Base-by-base conservation (phyloP, 1,140 invertebrate species). In the Cyclina sinensis region DNA sequence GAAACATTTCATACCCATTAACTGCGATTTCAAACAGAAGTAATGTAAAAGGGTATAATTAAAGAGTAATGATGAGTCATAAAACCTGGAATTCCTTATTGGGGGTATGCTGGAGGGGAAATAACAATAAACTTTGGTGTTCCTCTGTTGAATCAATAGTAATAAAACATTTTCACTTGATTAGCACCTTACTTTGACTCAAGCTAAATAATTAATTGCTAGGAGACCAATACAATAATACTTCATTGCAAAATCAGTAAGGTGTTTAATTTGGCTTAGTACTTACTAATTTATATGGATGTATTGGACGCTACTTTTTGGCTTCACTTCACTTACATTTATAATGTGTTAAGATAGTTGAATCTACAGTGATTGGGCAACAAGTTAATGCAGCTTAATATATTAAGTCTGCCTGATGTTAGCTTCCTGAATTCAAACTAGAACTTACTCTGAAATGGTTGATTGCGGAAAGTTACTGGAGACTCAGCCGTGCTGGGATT, bases 131-230 rank as follows among this genome's bases (percentile, higher is more conserved):
- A 39, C 27, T 24, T 62, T 81, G 79, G 62, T 62, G 65, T 70
- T 54, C 59, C 1, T 43, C 57, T n/a, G 0, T 51, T 43, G 37
- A 62, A 59, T 81, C 79, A 81, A 81, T 81, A 62, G 54, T 30
- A 81, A 59, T 59, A 37, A 62, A 81, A 43, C 30, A 39, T 81
- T 81, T 43, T 46, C 79, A 81, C 79, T 59, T 81, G 79, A 81
- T 81, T 81, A 81, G 30, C 5, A 27, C 30, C 57, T 62, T 21
- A 27, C 7, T 24, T 59, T 62, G 35, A 70, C 39, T 57, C 24
- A 14, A 54, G 32, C 37, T 81, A 57, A 81, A 81, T 81, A 59
- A 81, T 81, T 81, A 2, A 81, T 80, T 24, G 24, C 79, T 43
- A 1, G 21, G 30, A 37, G 57, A 81, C 57, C 3, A 27, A 21